phyloP scores from a whole-genome alignment of 2,888 invertebrate genomes.

The Cartodere bifasciata region DNA sequence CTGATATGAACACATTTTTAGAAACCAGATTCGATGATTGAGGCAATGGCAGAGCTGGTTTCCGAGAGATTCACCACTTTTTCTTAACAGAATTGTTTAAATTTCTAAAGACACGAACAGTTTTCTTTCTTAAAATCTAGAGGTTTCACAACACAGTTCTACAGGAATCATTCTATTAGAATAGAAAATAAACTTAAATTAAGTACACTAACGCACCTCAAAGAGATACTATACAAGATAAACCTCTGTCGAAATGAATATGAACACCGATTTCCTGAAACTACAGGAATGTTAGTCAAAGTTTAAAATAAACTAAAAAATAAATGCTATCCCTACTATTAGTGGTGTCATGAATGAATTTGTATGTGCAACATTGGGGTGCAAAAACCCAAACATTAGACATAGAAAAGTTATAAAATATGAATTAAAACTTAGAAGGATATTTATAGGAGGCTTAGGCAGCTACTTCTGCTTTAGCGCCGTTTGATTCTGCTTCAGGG shows the following conservation, averaged over 20 bases:
- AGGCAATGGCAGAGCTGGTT: constrained; percentile 32
- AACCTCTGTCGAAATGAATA: constrained; percentile 18
- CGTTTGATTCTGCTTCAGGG: constrained; percentile 42
- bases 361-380: constrained; percentile 22
- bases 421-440: constrained; percentile 13
- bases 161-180: too few species aligned
- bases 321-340: constrained; percentile 27
- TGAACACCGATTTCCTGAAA: constrained; percentile 17
- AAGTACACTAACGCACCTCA: constrained; percentile 30
- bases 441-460: constrained; percentile 36
- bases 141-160: constrained; percentile 16
- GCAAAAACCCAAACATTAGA: constrained; percentile 24
- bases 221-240: too few species aligned
- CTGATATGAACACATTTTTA: constrained; percentile 33
- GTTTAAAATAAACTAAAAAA: constrained; percentile 21
- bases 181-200: too few species aligned
- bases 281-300: constrained; percentile 13
- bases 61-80: constrained; percentile 28
- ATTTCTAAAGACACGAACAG: background rate
- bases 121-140: constrained; percentile 12
- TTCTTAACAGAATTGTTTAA: constrained; percentile 21
- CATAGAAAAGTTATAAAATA: constrained; percentile 20
- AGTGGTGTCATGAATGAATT: constrained; percentile 21
- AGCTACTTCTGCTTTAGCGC: constrained; percentile 40
- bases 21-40: constrained; percentile 25